Evolutionary conservation across 2,113 vertebrate genomes (phyloP), one percentile per base, ranked within the genome.

Genomic region (Clupea harengus): DNA sequence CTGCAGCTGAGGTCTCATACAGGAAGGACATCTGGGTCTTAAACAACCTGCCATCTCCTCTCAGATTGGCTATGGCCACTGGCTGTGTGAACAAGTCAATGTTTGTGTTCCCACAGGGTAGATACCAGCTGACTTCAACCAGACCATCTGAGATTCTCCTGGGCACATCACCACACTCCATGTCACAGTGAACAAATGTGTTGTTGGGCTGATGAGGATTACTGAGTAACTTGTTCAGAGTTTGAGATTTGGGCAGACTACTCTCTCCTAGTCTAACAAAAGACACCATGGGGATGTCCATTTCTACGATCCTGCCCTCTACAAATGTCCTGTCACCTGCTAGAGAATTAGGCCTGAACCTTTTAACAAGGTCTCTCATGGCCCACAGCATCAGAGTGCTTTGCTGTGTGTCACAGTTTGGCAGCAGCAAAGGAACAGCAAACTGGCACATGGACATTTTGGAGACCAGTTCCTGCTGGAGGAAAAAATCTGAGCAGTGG

Each of bases 401-500:
- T 83, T 89, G 89, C 84, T 90, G 86, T n/a, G 88, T 93, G 82
- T 94, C 91, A 47, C 85, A 84, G 83, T 93, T 90, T 11, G 94
- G 95, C 45, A 95, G 85, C 8, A 96, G 87, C 67, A 96, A 88
- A 6, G 94, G 95, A 45, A 96, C 83, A 17, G 95, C 92, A 89
- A 95, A 95, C 85, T 87, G 92, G 81, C 95, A 95, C 0, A 91
- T 81, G 67, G 91, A 90, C 94, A 95, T 94, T 89, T 94, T 95
- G 49, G 88, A 83, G 87, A 92, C 67, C 75, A 95, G 90, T 81
- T 93, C 87, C 17, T 93, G 90, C 22, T 93, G 94, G 64, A 96
- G 88, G 64, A 93, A 92, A 18, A 44, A 45, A 17, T 95, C 93
- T 1, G 95, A 92, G 46, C 94, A 95, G 49, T 94, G 92, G 88